Conservation (phyloP, 2,113 vertebrate genomes). For the Pelodiscus sinensis region DNA sequence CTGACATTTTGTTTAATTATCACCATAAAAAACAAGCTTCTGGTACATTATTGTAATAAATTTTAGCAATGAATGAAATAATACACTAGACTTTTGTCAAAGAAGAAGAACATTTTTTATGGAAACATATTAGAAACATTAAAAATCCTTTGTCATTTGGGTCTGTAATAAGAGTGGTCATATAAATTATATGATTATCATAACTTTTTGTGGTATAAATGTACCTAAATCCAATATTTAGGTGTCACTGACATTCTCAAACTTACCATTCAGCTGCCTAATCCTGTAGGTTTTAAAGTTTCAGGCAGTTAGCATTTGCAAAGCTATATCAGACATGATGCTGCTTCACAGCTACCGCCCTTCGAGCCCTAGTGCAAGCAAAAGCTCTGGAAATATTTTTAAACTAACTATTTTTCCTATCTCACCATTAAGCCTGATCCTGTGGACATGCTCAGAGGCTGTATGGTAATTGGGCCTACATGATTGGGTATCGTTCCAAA, state of each 20-base stretch:
- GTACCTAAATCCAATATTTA: not conserved
- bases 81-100: not conserved
- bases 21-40: conserved; percentile 37
- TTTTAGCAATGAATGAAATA: conserved; percentile 47
- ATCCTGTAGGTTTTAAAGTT: not conserved
- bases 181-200: not conserved
- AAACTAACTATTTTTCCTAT: not conserved
- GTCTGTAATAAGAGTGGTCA: conserved; percentile 28
- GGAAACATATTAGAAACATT: conserved; percentile 17
- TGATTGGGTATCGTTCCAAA: not conserved
- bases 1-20: conserved; percentile 57
- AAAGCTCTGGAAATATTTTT: not conserved
- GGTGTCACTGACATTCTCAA: not conserved
- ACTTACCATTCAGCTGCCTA: not conserved
- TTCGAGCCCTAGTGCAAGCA: not conserved
- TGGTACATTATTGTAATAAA: conserved; percentile 31
- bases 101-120: conserved; percentile 18
- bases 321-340: not conserved
- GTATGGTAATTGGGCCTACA: not conserved
- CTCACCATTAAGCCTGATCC: not conserved
- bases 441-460: not conserved
- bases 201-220: not conserved
- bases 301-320: not conserved
- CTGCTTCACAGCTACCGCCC: not conserved
- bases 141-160: not conserved